Conservation (phyloP, 2,797 vertebrate genomes). For the Tangara arthus region DNA sequence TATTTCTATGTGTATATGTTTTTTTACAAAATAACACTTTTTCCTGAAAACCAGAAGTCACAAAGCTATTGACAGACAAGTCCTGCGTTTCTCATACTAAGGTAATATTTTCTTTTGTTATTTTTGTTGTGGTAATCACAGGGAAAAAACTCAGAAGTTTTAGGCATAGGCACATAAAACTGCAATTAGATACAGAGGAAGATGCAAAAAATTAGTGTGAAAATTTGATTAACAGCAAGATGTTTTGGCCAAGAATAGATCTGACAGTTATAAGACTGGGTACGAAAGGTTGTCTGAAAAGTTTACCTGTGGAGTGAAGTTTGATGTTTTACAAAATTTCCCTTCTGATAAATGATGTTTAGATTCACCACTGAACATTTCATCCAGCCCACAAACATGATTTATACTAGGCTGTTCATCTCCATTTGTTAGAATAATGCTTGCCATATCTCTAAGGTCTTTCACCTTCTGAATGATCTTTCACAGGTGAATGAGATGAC, state of each 20-base stretch:
- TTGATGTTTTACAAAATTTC: conserved; percentile 54
- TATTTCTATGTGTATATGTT: accelerated
- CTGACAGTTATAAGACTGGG: not conserved
- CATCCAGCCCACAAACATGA: conserved; percentile 48
- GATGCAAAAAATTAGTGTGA: not conserved
- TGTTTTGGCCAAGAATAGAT: not conserved
- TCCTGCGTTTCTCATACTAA: not conserved
- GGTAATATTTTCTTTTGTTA: not conserved
- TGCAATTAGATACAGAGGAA: not conserved
- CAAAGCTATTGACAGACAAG: not conserved
- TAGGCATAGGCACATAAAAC: not conserved
- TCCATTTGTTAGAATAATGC: conserved; percentile 51
- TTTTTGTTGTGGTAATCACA: not conserved
- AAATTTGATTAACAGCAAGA: not conserved
- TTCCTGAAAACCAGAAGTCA: not conserved
- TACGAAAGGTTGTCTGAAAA: conserved; percentile 22
- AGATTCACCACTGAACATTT: conserved; percentile 43
- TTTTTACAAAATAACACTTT: not conserved
- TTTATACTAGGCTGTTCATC: conserved; percentile 57
- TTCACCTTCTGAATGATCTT: conserved; percentile 64
- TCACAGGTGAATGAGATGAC: conserved; percentile 57
- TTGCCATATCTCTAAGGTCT: conserved; percentile 43
- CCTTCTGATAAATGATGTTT: conserved; percentile 52
- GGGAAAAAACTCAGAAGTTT: accelerated
- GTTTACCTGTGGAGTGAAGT: conserved; percentile 22